These are phyloP conservation scores for Hylia prasina DNA, from an alignment of 2,113 vertebrate species.

Conservation along the genomic window DNA sequence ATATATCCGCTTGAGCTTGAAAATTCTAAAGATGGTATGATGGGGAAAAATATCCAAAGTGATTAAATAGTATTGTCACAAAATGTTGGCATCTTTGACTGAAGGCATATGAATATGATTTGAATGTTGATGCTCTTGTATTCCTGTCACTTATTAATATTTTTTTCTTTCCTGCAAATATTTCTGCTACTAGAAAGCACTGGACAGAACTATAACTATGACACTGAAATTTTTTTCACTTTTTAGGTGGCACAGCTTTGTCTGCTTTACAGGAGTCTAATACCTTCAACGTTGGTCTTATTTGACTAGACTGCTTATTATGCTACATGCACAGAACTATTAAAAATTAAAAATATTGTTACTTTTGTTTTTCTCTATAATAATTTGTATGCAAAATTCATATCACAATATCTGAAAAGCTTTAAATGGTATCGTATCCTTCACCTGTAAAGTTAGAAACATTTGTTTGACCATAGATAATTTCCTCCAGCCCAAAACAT, in stretches of 20 bases:
- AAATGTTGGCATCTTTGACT: not conserved
- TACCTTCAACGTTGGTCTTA: not conserved
- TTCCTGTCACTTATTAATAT: not conserved
- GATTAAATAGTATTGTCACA: not conserved
- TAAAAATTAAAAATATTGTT: not conserved
- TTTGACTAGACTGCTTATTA: not conserved
- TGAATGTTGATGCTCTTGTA: not conserved
- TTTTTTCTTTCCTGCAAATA: not conserved
- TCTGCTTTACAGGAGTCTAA: not conserved
- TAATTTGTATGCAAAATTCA: not conserved
- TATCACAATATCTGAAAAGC: not conserved
- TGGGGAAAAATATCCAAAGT: not conserved
- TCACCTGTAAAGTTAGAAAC: not conserved
- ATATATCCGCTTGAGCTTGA: not conserved
- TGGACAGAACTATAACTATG: not conserved
- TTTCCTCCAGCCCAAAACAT: not conserved
- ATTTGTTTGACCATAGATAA: not conserved
- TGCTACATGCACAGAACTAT: not conserved
- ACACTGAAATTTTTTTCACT: not conserved
- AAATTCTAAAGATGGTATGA: not conserved
- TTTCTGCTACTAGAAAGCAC: not conserved
- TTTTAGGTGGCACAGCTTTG: not conserved
- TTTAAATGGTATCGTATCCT: not conserved
- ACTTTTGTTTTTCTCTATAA: not conserved
- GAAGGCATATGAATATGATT: not conserved